These are phyloP conservation scores for Marronus borbonicus DNA, from an alignment of 2,888 invertebrate genomes.

Conservation along the genomic window DNA sequence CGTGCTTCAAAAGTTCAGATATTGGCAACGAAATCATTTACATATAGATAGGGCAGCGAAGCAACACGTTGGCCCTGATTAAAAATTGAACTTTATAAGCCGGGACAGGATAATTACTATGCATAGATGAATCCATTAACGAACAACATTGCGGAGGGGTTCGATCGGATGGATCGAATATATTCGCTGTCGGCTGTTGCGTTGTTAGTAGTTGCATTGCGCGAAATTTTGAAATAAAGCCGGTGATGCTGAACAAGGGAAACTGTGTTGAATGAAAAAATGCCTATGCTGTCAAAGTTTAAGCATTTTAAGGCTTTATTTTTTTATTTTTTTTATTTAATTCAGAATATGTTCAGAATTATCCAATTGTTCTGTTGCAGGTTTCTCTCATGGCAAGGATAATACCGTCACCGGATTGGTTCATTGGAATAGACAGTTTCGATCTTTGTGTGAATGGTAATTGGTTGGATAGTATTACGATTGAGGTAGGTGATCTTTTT, in stretches of 20 bases:
- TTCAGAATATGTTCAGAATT: no score
- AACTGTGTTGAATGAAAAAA: no score
- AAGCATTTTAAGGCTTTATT: no score
- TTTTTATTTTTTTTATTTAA: no score
- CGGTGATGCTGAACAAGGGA: no score
- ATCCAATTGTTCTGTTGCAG: constrained; percentile 70
- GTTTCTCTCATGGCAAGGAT: constrained; percentile 93
- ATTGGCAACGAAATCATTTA: constrained; percentile 17
- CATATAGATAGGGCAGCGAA: constrained; percentile 27
- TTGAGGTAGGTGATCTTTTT: constrained; percentile 77
- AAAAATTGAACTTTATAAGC: constrained; percentile 31
- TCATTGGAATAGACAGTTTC: constrained; percentile 92
- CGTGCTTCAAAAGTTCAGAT: background rate
- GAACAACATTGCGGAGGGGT: background rate
- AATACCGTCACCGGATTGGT: constrained; percentile 97
- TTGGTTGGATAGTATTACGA: constrained; percentile 91
- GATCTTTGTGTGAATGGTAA: constrained; percentile 92
- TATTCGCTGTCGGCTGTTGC: no score
- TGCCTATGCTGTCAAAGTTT: no score
- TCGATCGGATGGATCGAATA: no score
- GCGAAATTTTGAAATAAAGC: no score
- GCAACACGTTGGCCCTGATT: constrained; percentile 14
- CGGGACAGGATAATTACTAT: constrained; percentile 30
- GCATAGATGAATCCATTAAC: constrained; percentile 25
- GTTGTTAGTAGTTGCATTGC: no score